Percentiles rank a stretch among this genome's conserved stretches.
Evolutionary conservation across 1,140 invertebrate genomes (phyloP).

Genomic region (Drosophila rhopaloa): DNA sequence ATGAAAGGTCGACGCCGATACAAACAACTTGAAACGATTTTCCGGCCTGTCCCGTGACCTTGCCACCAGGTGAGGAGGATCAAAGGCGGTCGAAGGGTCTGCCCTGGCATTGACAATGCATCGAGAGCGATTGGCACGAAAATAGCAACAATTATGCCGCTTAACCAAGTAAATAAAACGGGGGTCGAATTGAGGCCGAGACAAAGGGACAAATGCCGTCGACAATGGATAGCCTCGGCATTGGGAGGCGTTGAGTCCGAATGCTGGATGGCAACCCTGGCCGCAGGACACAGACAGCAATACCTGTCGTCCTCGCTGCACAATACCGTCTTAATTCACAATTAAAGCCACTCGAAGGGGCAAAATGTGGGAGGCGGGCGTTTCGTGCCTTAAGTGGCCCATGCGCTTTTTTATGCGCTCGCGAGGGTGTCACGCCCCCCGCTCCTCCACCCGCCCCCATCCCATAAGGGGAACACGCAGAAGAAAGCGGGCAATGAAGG

Average conservation of each 20-base stretch:
- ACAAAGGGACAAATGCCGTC: conserved; percentile 43
- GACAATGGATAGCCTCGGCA: conserved; percentile 70
- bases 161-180: conserved; percentile 74
- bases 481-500: conserved; percentile 42
- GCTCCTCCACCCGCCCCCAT: conserved; percentile 32
- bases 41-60: conserved; percentile 42
- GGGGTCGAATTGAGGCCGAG: conserved; percentile 12
- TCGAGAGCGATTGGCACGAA: conserved; percentile 67
- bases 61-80: conserved; percentile 42
- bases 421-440: conserved; percentile 37
- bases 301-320: conserved; percentile 40
- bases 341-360: conserved; percentile 80
- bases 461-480: conserved; percentile 35
- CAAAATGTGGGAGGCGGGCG: not conserved
- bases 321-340: conserved; percentile 84
- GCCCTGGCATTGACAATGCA: conserved; percentile 75
- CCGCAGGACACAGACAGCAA: conserved; percentile 20
- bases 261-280: conserved; percentile 51
- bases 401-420: conserved; percentile 66
- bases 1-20: conserved; percentile 29
- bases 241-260: conserved; percentile 26
- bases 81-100: conserved; percentile 59
- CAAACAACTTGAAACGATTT: conserved; percentile 33
- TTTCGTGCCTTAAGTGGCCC: conserved; percentile 61
- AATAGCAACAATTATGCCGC: conserved; percentile 79